A percentile compares a stretch with the other conserved stretches of the same genome.
These are phyloP conservation scores for Periphyllus acericola DNA, from an alignment of 2,888 invertebrate species.

Conservation along the genomic window DNA sequence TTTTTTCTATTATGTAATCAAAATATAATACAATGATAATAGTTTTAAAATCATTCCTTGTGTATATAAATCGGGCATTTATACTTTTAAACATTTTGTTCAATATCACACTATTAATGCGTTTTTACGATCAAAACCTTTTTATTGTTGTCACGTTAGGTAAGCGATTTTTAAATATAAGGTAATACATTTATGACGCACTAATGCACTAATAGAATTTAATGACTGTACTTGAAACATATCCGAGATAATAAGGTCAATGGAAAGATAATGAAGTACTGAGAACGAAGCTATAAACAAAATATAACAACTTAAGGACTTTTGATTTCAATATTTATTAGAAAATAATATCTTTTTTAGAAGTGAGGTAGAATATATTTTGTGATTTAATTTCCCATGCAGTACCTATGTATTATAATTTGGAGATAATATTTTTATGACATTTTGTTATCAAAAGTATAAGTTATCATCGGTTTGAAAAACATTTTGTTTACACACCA, in stretches of 20 bases:
- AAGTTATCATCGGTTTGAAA: neutral
- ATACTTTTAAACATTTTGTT: too few species aligned
- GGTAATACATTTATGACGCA: constrained; percentile 2
- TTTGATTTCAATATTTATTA: neutral
- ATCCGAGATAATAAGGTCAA: constrained; percentile 11
- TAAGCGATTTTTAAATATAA: neutral
- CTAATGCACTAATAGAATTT: neutral
- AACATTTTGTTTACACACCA: neutral
- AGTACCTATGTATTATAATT: neutral
- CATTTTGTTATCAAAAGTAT: neutral
- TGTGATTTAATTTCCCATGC: neutral
- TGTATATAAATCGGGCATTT: too few species aligned
- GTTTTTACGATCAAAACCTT: neutral
- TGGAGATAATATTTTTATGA: neutral
- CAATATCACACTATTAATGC: neutral
- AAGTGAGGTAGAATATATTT: neutral
- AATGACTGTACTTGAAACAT: neutral
- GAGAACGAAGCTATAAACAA: neutral
- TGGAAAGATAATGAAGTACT: neutral
- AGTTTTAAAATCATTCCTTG: too few species aligned
- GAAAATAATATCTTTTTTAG: neutral
- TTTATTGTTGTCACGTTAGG: neutral
- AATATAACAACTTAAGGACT: neutral
- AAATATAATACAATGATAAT: too few species aligned
- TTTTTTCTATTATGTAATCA: too few species aligned